phyloP scores from a whole-genome alignment of 1,140 invertebrate species.

The Panulirus ornatus region DNA sequence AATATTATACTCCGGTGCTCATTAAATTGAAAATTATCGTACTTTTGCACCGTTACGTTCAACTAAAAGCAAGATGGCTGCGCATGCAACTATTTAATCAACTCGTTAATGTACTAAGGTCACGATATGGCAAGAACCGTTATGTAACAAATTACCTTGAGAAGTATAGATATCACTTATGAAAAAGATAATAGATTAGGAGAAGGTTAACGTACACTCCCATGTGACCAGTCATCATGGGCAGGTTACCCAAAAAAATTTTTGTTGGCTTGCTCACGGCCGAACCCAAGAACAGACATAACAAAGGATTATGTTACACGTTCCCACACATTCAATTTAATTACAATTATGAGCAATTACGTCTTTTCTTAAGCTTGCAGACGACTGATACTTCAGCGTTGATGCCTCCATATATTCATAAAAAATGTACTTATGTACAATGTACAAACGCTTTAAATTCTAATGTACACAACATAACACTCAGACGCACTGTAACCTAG shows the following conservation, averaged over 20 bases:
- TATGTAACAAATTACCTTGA: not conserved
- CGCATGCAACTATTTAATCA: not conserved
- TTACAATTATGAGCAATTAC: slow-evolving; percentile 22
- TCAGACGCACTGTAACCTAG: slow-evolving; percentile 48
- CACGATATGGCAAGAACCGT: not conserved
- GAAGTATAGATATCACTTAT: not conserved
- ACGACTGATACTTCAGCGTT: slow-evolving; percentile 38
- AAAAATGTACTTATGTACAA: slow-evolving; percentile 61
- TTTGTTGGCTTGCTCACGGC: slow-evolving; percentile 4
- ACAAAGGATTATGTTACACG: slow-evolving; percentile 24
- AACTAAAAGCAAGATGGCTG: slow-evolving; percentile 20
- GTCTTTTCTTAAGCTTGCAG: slow-evolving; percentile 51
- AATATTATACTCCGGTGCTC: not conserved
- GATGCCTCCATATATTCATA: slow-evolving; percentile 63
- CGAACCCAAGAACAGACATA: not conserved
- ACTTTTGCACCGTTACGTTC: not conserved
- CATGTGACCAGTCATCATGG: slow-evolving; percentile 36
- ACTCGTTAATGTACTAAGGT: not conserved
- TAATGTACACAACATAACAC: slow-evolving; percentile 53
- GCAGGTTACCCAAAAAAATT: not conserved
- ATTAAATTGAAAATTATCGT: not conserved
- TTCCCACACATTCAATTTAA: slow-evolving; percentile 57
- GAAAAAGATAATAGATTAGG: not conserved
- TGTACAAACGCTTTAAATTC: slow-evolving; percentile 52
- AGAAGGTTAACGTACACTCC: slow-evolving; percentile 4